These are phyloP conservation scores for Heliocidaris tuberculata DNA, from an alignment of 35 echinoderm and acorn worm species.

Conservation along the genomic window DNA sequence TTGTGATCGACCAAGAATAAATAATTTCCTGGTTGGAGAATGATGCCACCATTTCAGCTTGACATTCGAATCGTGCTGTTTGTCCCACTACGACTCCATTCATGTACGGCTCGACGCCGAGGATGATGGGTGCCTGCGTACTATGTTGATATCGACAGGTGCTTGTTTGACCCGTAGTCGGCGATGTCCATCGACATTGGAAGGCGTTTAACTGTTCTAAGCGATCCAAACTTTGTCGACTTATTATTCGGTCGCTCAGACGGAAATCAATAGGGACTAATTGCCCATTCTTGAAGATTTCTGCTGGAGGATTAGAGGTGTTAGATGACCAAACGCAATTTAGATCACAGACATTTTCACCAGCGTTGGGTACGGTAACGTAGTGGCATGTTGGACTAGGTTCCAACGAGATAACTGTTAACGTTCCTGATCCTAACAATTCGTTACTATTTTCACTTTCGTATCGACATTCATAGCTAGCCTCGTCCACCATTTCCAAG, in stretches of 20 bases:
- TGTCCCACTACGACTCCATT: conserved; percentile 5
- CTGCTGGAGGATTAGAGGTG: neutral
- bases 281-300: neutral
- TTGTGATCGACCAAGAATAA: neutral
- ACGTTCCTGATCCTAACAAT: neutral
- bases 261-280: neutral
- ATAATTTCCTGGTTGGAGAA: neutral
- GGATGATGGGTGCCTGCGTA: neutral
- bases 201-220: neutral
- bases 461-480: neutral
- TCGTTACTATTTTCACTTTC: neutral
- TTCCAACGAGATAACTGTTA: neutral
- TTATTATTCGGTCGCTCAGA: neutral
- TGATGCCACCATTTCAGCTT: neutral
- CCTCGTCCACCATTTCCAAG: neutral
- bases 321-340: neutral
- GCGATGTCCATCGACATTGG: neutral
- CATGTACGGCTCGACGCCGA: neutral
- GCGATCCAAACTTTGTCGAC: neutral
- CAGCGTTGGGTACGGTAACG: neutral
- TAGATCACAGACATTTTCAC: neutral
- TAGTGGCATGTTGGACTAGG: neutral
- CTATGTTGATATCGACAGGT: neutral
- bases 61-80: conserved; percentile 27
- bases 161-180: neutral